These are phyloP conservation scores for Protula sp. DNA, from an alignment of 2,888 invertebrate species.

Conservation along the genomic window DNA sequence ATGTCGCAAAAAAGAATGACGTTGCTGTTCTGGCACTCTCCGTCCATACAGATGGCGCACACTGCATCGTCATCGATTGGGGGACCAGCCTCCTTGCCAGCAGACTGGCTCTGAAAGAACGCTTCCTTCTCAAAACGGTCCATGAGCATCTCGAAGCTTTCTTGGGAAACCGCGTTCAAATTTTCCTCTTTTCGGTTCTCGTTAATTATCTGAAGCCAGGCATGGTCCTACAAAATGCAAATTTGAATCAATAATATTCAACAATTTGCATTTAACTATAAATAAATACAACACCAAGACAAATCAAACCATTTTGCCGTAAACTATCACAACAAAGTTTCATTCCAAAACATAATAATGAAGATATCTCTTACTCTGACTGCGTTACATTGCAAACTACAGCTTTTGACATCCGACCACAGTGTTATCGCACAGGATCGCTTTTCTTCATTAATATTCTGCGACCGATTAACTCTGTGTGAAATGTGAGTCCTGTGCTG, in stretches of 20 bases:
- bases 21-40: constrained; percentile 97
- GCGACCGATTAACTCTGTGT: too few relatives aligned
- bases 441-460: too few relatives aligned
- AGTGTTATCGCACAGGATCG: too few relatives aligned
- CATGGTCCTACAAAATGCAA: constrained; percentile 64
- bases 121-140: constrained; percentile 97
- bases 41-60: constrained; percentile 97
- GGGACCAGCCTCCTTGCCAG: constrained; percentile 61
- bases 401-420: too few relatives aligned
- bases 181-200: constrained; percentile 63
- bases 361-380: too few relatives aligned
- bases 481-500: too few relatives aligned
- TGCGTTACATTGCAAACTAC: too few relatives aligned
- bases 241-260: not conserved
- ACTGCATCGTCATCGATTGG: constrained; percentile 94
- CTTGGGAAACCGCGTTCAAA: constrained; percentile 73
- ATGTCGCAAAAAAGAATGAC: constrained; percentile 99
- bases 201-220: constrained; percentile 87
- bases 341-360: too few relatives aligned
- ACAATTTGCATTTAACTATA: too few relatives aligned
- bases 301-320: too few relatives aligned
- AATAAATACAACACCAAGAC: too few relatives aligned
- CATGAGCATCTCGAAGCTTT: constrained; percentile 91
- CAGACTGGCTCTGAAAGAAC: constrained; percentile 46
- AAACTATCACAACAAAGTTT: too few relatives aligned